These are phyloP conservation scores for Ellobium chinense DNA, from an alignment of 2,888 invertebrate genomes.

Conservation along the genomic window DNA sequence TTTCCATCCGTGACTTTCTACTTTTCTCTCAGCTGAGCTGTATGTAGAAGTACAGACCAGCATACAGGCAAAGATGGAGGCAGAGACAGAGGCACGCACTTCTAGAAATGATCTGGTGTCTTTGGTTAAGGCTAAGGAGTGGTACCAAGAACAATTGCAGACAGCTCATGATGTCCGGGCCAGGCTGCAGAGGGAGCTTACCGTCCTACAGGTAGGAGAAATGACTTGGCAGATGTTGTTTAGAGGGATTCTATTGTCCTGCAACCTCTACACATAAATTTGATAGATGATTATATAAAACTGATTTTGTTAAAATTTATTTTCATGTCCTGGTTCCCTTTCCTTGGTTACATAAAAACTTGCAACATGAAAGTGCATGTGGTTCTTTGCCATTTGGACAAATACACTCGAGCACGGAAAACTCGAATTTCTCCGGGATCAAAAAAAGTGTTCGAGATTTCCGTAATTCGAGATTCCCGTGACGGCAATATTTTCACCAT, in stretches of 20 bases:
- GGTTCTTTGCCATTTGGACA: no score
- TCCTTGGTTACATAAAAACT: no score
- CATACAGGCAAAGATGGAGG: conserved; percentile 77
- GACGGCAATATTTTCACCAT: no score
- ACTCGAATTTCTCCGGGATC: no score
- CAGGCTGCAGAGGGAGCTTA: conserved; percentile 78
- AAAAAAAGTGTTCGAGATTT: no score
- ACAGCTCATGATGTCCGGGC: conserved; percentile 76
- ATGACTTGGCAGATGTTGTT: not conserved
- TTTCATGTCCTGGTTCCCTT: no score
- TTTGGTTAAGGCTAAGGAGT: conserved; percentile 78
- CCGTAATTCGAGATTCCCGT: no score
- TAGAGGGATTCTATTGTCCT: not conserved
- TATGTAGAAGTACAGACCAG: conserved; percentile 79
- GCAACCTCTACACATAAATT: not conserved
- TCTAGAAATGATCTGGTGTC: conserved; percentile 77
- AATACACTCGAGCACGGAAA: no score
- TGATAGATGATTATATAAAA: no score
- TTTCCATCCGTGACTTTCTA: no score
- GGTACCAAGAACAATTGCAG: conserved; percentile 80
- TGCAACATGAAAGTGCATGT: no score
- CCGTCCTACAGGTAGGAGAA: conserved; percentile 70
- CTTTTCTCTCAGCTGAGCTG: conserved; percentile 73
- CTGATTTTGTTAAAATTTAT: no score
- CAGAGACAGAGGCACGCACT: conserved; percentile 77